Percentiles rank a stretch among this genome's conserved stretches.
Evolutionary conservation across 2,113 vertebrate genomes (phyloP).

Genomic region (Halcyon senegalensis): DNA sequence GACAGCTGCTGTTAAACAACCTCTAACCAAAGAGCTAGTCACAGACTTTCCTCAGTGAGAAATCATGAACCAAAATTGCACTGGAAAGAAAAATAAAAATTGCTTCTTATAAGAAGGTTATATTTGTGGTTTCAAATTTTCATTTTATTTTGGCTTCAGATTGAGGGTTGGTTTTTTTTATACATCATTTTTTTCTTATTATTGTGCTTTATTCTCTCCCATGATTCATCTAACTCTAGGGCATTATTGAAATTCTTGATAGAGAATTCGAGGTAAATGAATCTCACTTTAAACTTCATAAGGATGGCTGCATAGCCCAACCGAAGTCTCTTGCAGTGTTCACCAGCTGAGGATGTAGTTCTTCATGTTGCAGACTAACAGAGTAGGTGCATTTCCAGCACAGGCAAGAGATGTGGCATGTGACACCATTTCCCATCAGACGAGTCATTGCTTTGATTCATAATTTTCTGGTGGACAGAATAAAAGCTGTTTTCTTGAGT

Average conservation of each 20-base stretch:
- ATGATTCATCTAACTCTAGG: constrained; percentile 42
- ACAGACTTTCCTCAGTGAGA: not conserved
- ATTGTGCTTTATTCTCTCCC: not conserved
- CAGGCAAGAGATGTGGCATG: not conserved
- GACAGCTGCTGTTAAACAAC: not conserved
- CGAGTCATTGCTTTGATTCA: not conserved
- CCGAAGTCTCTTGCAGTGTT: not conserved
- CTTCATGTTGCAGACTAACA: not conserved
- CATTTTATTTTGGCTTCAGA: constrained; percentile 7
- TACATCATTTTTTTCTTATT: not conserved
- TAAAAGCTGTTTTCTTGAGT: not conserved
- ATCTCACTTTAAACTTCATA: not conserved
- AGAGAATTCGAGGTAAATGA: not conserved
- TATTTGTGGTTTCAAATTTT: not conserved
- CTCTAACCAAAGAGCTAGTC: not conserved
- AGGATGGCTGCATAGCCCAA: not conserved
- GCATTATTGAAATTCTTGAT: constrained; percentile 36
- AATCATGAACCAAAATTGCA: not conserved
- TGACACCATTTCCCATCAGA: not conserved
- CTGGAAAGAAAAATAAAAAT: not conserved
- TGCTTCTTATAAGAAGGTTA: not conserved
- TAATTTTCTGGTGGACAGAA: not conserved
- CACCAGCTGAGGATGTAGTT: not conserved
- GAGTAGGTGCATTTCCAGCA: not conserved
- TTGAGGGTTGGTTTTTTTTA: not conserved